Conservation (phyloP, 2,888 invertebrate genomes). For the Scaptomyza reducta region DNA sequence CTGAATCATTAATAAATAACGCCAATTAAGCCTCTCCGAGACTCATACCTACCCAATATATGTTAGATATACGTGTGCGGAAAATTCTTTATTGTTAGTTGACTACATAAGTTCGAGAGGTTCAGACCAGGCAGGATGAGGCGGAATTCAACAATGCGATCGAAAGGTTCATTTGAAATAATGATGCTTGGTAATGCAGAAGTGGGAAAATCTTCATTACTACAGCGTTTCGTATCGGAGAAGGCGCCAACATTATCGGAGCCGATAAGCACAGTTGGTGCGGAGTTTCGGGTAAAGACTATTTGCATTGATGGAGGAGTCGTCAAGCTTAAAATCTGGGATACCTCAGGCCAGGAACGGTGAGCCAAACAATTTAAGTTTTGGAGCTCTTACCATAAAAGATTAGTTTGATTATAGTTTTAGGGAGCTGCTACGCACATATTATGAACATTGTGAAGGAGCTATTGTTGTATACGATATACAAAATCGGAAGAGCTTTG, state of each 20-base stretch:
- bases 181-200: constrained; percentile 32
- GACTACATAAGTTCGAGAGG: background rate
- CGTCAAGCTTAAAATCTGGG: constrained; percentile 35
- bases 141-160: background rate
- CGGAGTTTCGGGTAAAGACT: constrained; percentile 9
- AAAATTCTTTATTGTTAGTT: constrained; percentile 18
- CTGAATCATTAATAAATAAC: constrained; percentile 1
- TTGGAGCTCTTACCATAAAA: too few species aligned
- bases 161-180: constrained; percentile 8
- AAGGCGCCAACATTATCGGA: background rate
- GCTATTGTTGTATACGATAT: constrained; percentile 55
- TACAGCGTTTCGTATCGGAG: constrained; percentile 9
- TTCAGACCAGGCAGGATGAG: constrained; percentile 8
- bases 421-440: constrained; percentile 10
- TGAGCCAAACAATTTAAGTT: background rate
- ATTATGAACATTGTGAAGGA: constrained; percentile 25
- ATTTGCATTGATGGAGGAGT: background rate
- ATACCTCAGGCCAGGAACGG: constrained; percentile 44
- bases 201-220: constrained; percentile 57
- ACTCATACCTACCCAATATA: background rate
- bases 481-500: constrained; percentile 27
- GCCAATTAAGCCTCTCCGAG: background rate
- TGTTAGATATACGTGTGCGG: background rate
- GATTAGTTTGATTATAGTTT: constrained; percentile 26
- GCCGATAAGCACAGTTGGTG: constrained; percentile 24